Base-by-base conservation (phyloP, 2,888 invertebrate species). In the Ariolimax columbianus region DNA sequence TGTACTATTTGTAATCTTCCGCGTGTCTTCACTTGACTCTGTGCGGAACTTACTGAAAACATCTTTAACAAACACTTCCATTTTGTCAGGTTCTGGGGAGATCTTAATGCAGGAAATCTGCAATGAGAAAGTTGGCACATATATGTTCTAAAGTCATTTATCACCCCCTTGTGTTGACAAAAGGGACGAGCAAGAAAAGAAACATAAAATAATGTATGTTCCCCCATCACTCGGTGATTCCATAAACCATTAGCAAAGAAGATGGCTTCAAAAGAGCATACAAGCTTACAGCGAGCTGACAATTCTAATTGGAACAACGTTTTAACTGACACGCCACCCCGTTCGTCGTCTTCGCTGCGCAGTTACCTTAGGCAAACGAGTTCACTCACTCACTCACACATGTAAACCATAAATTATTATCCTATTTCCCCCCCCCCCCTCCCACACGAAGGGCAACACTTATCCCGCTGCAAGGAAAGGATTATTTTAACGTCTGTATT, bases 201-300 rank as follows among this genome's bases (percentile, higher is more conserved):
- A 63, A n/a, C 3, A 26, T 43, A 17, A 73, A 73, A 43, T 51
- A 0, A 55, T 55, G 77, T 33, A 51, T 77, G 51, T 36, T 36
- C 26, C n/a, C 47, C 47, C 77, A 51, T 6, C 77, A 55, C n/a
- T 36, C 38, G 0, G 7, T n/a, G 38, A 63, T 40, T 63, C 59
- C 80, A 68, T 47, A 68, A 11, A 51, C n/a, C 68, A 68, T 68
- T 40, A 68, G 80, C 19, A 43, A 43, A 19, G 68, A 66, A 30
- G 72, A 26, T 1, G 51, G 68, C 26, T 80, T 80, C 80, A 80
- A 80, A 80, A 33, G 33, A n/a, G 38, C 17, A 7, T 79, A 36
- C 33, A n/a, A 47, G 47, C 9, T 47, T 47, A 47, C 7, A 36
- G 23, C 59, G 26, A n/a, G 63, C 38, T 63, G 77, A 55, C 23